Base-by-base conservation (phyloP, 2,888 invertebrate genomes). In the Caenorhabditis parvicauda region DNA sequence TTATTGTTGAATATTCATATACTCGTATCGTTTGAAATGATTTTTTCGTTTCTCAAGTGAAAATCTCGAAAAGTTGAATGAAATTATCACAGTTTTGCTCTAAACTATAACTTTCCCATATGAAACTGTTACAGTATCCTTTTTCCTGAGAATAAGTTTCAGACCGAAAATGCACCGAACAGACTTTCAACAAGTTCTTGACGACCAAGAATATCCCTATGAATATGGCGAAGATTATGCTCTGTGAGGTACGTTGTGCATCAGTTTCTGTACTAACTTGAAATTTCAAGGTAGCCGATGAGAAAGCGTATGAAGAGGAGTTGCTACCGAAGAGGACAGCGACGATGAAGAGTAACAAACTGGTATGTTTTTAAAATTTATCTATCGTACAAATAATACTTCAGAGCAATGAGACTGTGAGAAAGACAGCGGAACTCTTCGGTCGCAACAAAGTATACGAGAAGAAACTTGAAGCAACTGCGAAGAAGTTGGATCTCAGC, bases 381-480 rank as follows among this genome's bases (percentile, higher is more conserved):
- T 48, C 19, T n/a, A 17, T 49, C 38, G 14, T 14, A 14, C 22
- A n/a, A 2, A 2, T 49, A 27, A 41, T n/a, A n/a, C 22, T 53
- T 47, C 29, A 60, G 65, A 19, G 59, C 21, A 70, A 72, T 45
- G 63, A 63, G 17, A 60, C 65, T 1, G 32, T 54, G 0, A 70
- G 67, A 66, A 61, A 56, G 59, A 54, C 64, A 3, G 61, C 56
- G 7, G 62, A 59, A 22, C 38, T 64, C 7, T 72, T 64, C 48
- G 43, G 67, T 3, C 51, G 53, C 28, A 69, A 70, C 51, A 24
- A 58, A 39, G 46, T 39, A 21, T 69, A 57, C 29, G 69, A 66
- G 37, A 69, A 61, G 25, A 59, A 38, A n/a, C 28, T 69, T 12
- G n/a, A 39, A 3, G 54, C 55, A 22, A 58, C 59, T 25, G 41